A percentile compares a stretch with the other conserved stretches of the same genome.
These are phyloP conservation scores for Drosophila prosaltans DNA, from an alignment of 1,140 invertebrate genomes.

Conservation along the genomic window DNA sequence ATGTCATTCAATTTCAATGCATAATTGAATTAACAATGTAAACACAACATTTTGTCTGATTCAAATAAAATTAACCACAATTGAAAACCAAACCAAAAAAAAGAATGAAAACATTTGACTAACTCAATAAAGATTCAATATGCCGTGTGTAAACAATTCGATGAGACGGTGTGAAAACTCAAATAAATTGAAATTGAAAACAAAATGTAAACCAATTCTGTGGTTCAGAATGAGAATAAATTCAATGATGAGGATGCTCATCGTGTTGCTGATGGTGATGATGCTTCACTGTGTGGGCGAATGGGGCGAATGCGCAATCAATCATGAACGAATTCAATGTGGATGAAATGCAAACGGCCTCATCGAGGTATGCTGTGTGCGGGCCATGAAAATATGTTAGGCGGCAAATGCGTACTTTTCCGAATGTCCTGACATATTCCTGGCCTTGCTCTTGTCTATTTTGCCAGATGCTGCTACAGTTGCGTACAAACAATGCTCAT, in stretches of 20 bases:
- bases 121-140: conserved; percentile 69
- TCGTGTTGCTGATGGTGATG: not conserved
- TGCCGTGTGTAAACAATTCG: conserved; percentile 48
- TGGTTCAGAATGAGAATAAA: conserved; percentile 21
- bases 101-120: conserved; percentile 36
- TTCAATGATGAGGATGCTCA: conserved; percentile 14
- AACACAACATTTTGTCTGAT: conserved; percentile 20
- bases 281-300: conserved; percentile 46
- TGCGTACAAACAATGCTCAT: conserved; percentile 71
- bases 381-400: conserved; percentile 19
- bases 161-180: conserved; percentile 32
- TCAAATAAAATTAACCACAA: conserved; percentile 63
- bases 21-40: conserved; percentile 4
- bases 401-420: conserved; percentile 47
- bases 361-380: not conserved
- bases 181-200: conserved; percentile 70
- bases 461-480: conserved; percentile 43
- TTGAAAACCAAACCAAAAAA: conserved; percentile 49
- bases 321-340: conserved; percentile 80
- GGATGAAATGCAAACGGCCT: conserved; percentile 35
- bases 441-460: conserved; percentile 59
- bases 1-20: not conserved
- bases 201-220: conserved; percentile 66
- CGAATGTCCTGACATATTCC: conserved; percentile 26
- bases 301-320: conserved; percentile 67